Conservation (phyloP, 2,888 invertebrate species). For the Drosophila meridionalis region DNA sequence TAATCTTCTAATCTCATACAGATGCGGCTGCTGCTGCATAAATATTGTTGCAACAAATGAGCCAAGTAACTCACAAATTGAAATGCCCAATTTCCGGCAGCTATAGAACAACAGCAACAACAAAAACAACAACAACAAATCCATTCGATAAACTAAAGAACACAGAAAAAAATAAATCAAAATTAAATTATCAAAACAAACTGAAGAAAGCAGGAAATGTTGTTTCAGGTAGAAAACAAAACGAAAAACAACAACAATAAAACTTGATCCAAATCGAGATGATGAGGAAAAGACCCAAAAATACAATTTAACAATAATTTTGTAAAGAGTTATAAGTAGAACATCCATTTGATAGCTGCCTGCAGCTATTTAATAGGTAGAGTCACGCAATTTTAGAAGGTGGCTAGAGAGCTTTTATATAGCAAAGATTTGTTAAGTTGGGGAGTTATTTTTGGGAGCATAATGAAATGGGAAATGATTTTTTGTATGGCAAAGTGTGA, state of each 20-base stretch:
- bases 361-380: conserved; percentile 1
- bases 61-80: conserved; percentile 31
- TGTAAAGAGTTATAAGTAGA: conserved; percentile 12
- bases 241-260: conserved; percentile 10
- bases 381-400: neutral
- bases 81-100: conserved; percentile 59
- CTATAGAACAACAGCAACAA: conserved; percentile 1
- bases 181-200: conserved; percentile 69
- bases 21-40: conserved; percentile 50
- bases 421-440: neutral
- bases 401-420: neutral
- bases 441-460: neutral
- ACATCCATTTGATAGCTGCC: neutral
- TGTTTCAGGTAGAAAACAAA: conserved; percentile 26
- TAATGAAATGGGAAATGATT: neutral
- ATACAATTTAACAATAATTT: conserved; percentile 20
- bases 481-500: neutral
- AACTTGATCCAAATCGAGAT: conserved; percentile 11
- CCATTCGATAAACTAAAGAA: conserved; percentile 5
- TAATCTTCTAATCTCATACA: conserved; percentile 27
- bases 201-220: conserved; percentile 23
- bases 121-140: neutral
- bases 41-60: conserved; percentile 63
- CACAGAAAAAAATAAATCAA: conserved; percentile 50
- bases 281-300: conserved; percentile 18